Evolutionary conservation across 2,797 vertebrate species (phyloP).

Genomic region (Amphiprion clarkii): DNA sequence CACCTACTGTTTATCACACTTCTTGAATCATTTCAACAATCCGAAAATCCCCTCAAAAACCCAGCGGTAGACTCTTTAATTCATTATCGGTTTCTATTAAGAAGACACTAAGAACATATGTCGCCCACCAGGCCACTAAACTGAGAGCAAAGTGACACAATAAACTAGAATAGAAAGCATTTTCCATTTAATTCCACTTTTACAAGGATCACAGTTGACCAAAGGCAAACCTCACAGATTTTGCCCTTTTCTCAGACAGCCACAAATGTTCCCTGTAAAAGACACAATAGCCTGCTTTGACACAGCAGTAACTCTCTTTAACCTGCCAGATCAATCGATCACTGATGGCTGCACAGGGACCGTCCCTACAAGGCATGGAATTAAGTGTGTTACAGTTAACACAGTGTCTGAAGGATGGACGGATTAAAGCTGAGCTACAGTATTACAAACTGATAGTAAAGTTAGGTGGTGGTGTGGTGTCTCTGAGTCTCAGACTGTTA

Average conservation of each 20-base stretch:
- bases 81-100: background rate
- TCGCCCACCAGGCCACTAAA: constrained; percentile 1
- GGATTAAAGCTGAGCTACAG: constrained; percentile 24
- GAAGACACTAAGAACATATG: background rate
- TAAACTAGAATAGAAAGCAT: background rate
- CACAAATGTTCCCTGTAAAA: constrained; percentile 36
- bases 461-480: background rate
- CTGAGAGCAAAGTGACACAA: constrained; percentile 10
- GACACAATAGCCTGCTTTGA: constrained; percentile 14
- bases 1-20: background rate
- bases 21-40: background rate
- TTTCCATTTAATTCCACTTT: constrained; percentile 26
- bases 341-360: background rate
- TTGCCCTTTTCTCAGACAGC: constrained; percentile 33
- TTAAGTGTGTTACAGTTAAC: constrained; percentile 10
- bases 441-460: constrained; percentile 1
- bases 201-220: constrained; percentile 15
- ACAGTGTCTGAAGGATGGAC: constrained; percentile 7
- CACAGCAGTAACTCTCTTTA: constrained; percentile 9
- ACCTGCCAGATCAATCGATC: constrained; percentile 47
- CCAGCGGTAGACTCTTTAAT: background rate
- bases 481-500: constrained; percentile 32
- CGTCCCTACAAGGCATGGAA: constrained; percentile 58
- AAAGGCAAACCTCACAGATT: constrained; percentile 19
- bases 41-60: background rate